Evolutionary conservation across 2,888 invertebrate genomes (phyloP).

Genomic region (Nomada fabriciana): DNA sequence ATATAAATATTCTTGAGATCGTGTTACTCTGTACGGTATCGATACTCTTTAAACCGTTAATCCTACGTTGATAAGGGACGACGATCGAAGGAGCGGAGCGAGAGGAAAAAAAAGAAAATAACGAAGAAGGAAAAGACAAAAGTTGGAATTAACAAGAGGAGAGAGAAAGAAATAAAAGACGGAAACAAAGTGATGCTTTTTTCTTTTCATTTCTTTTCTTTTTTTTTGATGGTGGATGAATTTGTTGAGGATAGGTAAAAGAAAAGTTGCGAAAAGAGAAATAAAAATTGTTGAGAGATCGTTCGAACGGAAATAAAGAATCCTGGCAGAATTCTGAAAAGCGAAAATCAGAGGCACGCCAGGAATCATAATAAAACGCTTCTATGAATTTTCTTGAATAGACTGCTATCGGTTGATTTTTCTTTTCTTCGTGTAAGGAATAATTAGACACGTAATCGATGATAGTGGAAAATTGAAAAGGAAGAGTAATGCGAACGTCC

Average conservation of each 20-base stretch:
- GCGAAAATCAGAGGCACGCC: constrained; percentile 17
- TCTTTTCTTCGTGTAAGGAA: constrained; percentile 23
- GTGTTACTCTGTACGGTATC: constrained; percentile 10
- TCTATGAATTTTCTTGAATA: constrained; percentile 25
- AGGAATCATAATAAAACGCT: constrained; percentile 13
- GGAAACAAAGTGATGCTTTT: background rate
- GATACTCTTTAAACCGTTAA: constrained; percentile 9
- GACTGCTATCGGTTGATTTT: constrained; percentile 41
- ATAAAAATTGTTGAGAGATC: background rate
- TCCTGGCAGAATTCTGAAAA: constrained; percentile 37
- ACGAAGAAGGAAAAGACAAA: background rate
- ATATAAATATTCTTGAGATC: constrained; percentile 23
- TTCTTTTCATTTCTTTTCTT: background rate
- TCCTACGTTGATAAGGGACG: constrained; percentile 2
- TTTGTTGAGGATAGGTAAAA: background rate
- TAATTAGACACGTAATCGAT: constrained; percentile 9
- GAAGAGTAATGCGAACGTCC: constrained; percentile 34
- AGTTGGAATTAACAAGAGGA: background rate
- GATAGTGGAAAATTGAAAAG: constrained; percentile 2
- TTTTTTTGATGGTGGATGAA: background rate
- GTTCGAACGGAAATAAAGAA: background rate
- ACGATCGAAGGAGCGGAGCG: background rate
- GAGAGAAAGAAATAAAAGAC: constrained; percentile 21
- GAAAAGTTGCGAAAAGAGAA: background rate
- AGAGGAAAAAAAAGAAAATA: background rate